These are phyloP conservation scores for Aratinga solstitialis DNA, from an alignment of 2,797 vertebrate species.

Conservation along the genomic window DNA sequence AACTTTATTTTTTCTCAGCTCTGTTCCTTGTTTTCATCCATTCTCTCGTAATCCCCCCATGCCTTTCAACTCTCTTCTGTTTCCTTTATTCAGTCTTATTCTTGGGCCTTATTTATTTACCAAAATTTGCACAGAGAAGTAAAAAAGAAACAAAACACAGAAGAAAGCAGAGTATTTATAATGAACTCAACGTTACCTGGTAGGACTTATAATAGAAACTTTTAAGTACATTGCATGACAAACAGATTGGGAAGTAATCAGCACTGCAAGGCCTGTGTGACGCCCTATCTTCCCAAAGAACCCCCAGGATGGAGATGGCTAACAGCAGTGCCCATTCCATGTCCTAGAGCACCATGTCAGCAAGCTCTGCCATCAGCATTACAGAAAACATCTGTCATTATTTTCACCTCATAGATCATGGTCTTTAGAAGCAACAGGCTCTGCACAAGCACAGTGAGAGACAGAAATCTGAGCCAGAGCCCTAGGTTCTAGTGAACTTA, in stretches of 20 bases:
- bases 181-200: not conserved
- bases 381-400: not conserved
- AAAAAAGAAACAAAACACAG: not conserved
- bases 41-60: not conserved
- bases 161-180: not conserved
- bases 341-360: not conserved
- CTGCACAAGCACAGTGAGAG: not conserved
- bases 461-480: not conserved
- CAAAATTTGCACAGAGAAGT: not conserved
- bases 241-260: not conserved
- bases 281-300: rapidly evolving
- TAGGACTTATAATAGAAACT: not conserved
- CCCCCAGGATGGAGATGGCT: rapidly evolving
- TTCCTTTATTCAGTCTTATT: not conserved
- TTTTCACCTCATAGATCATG: not conserved
- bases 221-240: not conserved
- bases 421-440: not conserved
- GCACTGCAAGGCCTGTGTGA: not conserved
- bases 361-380: not conserved
- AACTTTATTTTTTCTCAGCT: not conserved
- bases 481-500: not conserved
- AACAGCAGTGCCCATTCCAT: not conserved
- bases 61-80: not conserved
- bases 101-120: not conserved
- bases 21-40: not conserved